Base-by-base conservation (phyloP, 1,140 invertebrate species). In the Capitella teleta region DNA sequence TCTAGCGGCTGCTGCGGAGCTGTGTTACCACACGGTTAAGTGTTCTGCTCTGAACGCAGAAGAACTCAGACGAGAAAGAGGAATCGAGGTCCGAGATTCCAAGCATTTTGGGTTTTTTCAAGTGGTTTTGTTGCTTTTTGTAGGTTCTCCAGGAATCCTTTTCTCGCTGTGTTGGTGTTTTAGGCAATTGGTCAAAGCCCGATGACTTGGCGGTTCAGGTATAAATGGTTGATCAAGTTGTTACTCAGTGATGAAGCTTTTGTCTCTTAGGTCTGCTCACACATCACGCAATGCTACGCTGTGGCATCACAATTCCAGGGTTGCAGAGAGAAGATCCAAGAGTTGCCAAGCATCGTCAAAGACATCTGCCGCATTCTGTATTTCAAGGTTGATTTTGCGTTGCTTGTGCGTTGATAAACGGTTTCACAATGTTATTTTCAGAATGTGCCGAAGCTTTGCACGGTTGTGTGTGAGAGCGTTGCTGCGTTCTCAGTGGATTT, bases 31-130 rank as follows among this genome's bases (percentile, higher is more conserved):
- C 62, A 98, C 95, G 0, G 86, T 99, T 2, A 83, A 87, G 57
- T 97, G 92, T 74, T 98, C 94, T 3, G 84, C 91, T 28, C 76
- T 98, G 5, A 99, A 99, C 76, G 95, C 93, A 0, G 93, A 98
- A 74, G 95, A 99, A 72, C 74, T 99, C 32, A 75, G 94, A 37
- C 73, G 95, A 47, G 93, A 98, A 76, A 83, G 83, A 51, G 94
- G 94, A 18, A 78, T 97, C 41, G 85, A 94, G 72, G 83, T 85
- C 52, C 28, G 47, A 19, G 21, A n/a, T n/a, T n/a, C n/a, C n/a
- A n/a, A n/a, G n/a, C n/a, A n/a, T n/a, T n/a, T n/a, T n/a, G n/a
- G n/a, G n/a, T n/a, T n/a, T n/a, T n/a, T n/a, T n/a, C n/a, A n/a
- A n/a, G n/a, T n/a, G n/a, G n/a, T n/a, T n/a, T n/a, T n/a, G n/a